Evolutionary conservation across 1,140 invertebrate species (phyloP).

Genomic region (Brachionus calyciflorus): DNA sequence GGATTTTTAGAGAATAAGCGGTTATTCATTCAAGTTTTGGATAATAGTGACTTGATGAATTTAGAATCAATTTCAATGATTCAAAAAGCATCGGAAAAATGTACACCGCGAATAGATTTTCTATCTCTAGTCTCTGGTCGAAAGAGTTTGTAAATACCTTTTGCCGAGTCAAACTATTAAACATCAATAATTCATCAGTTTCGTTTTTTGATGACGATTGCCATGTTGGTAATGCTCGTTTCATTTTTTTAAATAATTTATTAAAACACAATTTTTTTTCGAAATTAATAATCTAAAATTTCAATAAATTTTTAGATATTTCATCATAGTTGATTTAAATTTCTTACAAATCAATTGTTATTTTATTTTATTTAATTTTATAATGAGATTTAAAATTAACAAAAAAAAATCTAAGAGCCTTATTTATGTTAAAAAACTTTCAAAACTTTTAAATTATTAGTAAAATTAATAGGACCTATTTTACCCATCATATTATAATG

Average conservation of each 20-base stretch:
- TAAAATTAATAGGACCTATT: too few relatives aligned
- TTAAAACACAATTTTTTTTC: too few relatives aligned
- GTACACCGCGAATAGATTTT: constrained; percentile 4
- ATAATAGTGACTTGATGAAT: constrained; percentile 40
- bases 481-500: too few relatives aligned
- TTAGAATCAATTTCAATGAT: constrained; percentile 45
- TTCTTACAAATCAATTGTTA: too few relatives aligned
- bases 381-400: too few relatives aligned
- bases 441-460: too few relatives aligned
- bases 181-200: not conserved
- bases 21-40: constrained; percentile 43
- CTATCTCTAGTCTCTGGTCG: not conserved
- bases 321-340: too few relatives aligned
- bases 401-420: too few relatives aligned
- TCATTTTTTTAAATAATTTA: not conserved
- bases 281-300: too few relatives aligned
- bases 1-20: constrained; percentile 17
- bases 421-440: too few relatives aligned
- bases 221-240: not conserved
- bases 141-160: not conserved
- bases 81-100: constrained; percentile 29
- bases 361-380: too few relatives aligned
- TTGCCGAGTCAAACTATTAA: not conserved
- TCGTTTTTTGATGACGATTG: not conserved
- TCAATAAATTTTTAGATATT: too few relatives aligned